phyloP scores from a whole-genome alignment of 2,888 invertebrate species.

The Cactoblastis cactorum region DNA sequence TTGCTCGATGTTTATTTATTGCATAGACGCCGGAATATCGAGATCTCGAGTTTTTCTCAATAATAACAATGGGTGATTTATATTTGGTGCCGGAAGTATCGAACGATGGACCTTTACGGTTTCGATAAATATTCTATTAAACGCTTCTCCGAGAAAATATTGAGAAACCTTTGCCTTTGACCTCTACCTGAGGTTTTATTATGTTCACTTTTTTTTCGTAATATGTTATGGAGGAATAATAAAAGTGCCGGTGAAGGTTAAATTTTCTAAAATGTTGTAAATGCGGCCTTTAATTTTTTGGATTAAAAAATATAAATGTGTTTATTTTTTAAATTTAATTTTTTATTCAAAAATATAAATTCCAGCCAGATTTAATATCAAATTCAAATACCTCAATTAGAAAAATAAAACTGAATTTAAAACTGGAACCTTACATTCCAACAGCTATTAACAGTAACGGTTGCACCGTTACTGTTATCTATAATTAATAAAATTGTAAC shows the following conservation, averaged over 20 bases:
- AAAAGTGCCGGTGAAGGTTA: background rate
- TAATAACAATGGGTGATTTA: conserved; percentile 71
- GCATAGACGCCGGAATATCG: conserved; percentile 49
- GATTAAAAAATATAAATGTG: no score
- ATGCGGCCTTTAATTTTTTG: no score
- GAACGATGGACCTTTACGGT: conserved; percentile 20
- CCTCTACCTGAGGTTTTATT: conserved; percentile 8
- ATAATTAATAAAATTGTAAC: no score
- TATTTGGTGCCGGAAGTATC: conserved; percentile 29
- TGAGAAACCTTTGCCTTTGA: conserved; percentile 9
- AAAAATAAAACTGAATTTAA: background rate
- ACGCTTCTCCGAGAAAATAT: conserved; percentile 9
- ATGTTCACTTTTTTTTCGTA: background rate
- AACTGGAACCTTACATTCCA: background rate
- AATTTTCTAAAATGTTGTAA: background rate
- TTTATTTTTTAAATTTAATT: background rate
- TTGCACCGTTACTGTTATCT: no score
- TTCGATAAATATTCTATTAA: conserved; percentile 20
- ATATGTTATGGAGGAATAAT: background rate
- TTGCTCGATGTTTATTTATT: conserved; percentile 68
- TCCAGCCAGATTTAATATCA: background rate
- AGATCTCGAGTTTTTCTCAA: conserved; percentile 47
- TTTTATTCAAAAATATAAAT: no score
- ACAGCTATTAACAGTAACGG: conserved; percentile 2
- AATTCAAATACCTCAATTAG: background rate